Percentiles rank a stretch among this genome's conserved stretches.
Evolutionary conservation across 2,888 invertebrate genomes (phyloP).

Genomic region (Thymelicus lineola): DNA sequence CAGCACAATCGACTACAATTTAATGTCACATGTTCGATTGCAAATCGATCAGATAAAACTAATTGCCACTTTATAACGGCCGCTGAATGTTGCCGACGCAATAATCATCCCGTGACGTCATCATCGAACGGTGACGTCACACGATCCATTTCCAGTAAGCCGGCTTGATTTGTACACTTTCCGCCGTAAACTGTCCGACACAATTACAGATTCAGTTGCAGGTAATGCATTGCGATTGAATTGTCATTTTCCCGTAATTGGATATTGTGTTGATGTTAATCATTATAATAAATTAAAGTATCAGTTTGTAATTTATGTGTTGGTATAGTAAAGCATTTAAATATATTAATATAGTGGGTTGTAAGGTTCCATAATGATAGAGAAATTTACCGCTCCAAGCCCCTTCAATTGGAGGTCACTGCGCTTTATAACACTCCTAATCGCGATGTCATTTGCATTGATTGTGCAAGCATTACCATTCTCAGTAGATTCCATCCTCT

Average conservation of each 20-base stretch:
- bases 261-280: conserved; percentile 8
- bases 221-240: conserved; percentile 19
- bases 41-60: conserved; percentile 31
- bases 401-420: too few relatives aligned
- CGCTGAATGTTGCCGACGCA: conserved; percentile 14
- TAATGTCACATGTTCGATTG: conserved; percentile 6
- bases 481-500: too few relatives aligned
- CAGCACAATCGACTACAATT: conserved; percentile 17
- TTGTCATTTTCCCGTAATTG: conserved; percentile 12
- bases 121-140: conserved; percentile 19
- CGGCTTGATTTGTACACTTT: conserved; percentile 25
- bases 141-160: conserved; percentile 22
- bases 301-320: background rate
- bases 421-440: too few relatives aligned
- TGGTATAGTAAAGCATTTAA: background rate
- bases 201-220: background rate
- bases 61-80: conserved; percentile 29
- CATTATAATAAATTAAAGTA: conserved; percentile 14
- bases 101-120: conserved; percentile 27
- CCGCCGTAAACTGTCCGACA: conserved; percentile 15
- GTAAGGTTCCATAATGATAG: too few relatives aligned
- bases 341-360: too few relatives aligned
- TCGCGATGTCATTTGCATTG: too few relatives aligned
- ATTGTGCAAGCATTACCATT: too few relatives aligned
- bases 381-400: too few relatives aligned